Evolutionary conservation across 2,113 vertebrate species (phyloP).

Genomic region (Elaphurus davidianus): DNA sequence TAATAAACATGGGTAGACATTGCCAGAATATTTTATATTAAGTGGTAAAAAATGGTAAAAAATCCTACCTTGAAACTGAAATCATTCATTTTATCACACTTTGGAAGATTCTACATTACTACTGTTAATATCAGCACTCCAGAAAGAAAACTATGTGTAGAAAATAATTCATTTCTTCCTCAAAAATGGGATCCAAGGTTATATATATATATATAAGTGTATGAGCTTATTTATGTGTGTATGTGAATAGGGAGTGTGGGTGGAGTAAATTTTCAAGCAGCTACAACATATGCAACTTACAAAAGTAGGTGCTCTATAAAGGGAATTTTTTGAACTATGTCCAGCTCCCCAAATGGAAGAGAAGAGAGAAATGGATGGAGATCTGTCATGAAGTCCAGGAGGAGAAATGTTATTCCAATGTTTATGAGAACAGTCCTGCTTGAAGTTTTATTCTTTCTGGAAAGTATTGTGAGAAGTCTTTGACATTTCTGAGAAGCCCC

Average conservation of each 20-base stretch:
- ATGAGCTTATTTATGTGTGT: not conserved
- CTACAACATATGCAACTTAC: not conserved
- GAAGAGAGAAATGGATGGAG: slow-evolving; percentile 27
- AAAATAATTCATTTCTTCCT: slow-evolving; percentile 54
- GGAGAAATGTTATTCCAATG: slow-evolving; percentile 1
- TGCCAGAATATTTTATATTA: slow-evolving; percentile 57
- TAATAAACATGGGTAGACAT: slow-evolving; percentile 6
- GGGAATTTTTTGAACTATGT: slow-evolving; percentile 22
- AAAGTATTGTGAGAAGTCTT: slow-evolving; percentile 46
- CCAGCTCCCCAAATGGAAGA: slow-evolving; percentile 28
- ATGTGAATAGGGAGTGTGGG: not conserved
- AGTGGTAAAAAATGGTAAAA: not conserved
- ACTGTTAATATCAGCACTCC: not conserved
- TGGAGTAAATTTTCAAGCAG: slow-evolving; percentile 24
- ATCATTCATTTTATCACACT: slow-evolving; percentile 43
- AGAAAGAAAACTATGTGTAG: slow-evolving; percentile 53
- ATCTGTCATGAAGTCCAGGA: not conserved
- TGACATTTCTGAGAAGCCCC: not conserved
- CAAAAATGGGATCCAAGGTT: not conserved
- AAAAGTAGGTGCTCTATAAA: slow-evolving; percentile 10
- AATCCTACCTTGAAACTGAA: slow-evolving; percentile 59
- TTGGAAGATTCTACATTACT: slow-evolving; percentile 38
- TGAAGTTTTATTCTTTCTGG: slow-evolving; percentile 47
- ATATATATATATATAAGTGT: not conserved
- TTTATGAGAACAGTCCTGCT: slow-evolving; percentile 4